Evolutionary conservation across 2,888 invertebrate genomes (phyloP).

Genomic region (Mycalesis mineus): DNA sequence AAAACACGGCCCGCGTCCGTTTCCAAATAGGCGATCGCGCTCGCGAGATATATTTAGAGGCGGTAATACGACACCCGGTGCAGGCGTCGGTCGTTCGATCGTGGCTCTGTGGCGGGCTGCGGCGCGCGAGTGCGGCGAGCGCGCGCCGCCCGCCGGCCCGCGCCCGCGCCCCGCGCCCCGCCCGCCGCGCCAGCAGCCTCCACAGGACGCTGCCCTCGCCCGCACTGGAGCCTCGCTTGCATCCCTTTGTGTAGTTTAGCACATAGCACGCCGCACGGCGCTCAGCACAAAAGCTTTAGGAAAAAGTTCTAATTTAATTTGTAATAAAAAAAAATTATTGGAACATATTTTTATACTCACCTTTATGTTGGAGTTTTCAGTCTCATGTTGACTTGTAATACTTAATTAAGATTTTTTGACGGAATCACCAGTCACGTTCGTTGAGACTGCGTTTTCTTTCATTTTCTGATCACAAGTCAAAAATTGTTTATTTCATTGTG

Average conservation of each 20-base stretch:
- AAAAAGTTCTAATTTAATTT: too few relatives aligned
- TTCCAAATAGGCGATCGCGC: constrained; percentile 76
- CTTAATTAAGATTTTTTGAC: too few relatives aligned
- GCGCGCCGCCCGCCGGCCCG: constrained; percentile 17
- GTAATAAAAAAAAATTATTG: too few relatives aligned
- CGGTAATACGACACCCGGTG: constrained; percentile 76
- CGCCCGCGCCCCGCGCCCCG: constrained; percentile 23
- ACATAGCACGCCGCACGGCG: constrained; percentile 23
- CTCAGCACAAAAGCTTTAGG: too few relatives aligned
- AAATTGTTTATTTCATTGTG: too few relatives aligned
- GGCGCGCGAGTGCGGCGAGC: constrained; percentile 62
- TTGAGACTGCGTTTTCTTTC: too few relatives aligned
- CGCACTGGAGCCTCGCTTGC: constrained; percentile 29
- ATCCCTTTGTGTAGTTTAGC: constrained; percentile 46
- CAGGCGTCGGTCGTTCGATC: constrained; percentile 66
- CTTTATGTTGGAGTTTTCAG: too few relatives aligned
- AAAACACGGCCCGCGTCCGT: constrained; percentile 73
- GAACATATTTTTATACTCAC: too few relatives aligned
- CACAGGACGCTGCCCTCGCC: constrained; percentile 66
- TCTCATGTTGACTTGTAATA: too few relatives aligned
- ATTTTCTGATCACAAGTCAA: too few relatives aligned
- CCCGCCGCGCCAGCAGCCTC: constrained; percentile 42
- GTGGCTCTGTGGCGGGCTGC: constrained; percentile 54
- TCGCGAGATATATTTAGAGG: constrained; percentile 73
- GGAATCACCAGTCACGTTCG: too few relatives aligned